Percentiles rank a stretch among this genome's conserved stretches.
Evolutionary conservation across 2,797 vertebrate genomes (phyloP).

Genomic region (Eulemur mongoz): DNA sequence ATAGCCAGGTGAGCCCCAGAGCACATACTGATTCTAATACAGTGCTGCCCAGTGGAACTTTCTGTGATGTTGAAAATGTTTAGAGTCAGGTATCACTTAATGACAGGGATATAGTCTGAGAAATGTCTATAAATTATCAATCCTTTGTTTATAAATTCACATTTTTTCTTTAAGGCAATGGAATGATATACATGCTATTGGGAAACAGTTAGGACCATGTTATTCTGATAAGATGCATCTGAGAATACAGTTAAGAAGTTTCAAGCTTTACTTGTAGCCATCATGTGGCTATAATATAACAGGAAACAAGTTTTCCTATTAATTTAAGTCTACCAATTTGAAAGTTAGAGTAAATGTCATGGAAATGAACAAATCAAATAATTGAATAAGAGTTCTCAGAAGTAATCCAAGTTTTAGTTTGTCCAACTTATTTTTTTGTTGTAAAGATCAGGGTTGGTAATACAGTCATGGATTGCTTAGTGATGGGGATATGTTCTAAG

Average conservation of each 20-base stretch:
- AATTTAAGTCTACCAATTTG: background rate
- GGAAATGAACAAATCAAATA: slow-evolving; percentile 17
- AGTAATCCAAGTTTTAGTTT: background rate
- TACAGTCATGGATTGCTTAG: background rate
- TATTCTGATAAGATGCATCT: background rate
- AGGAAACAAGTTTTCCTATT: background rate
- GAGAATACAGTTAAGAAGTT: background rate
- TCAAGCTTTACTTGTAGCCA: background rate
- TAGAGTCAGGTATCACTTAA: background rate
- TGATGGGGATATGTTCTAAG: background rate
- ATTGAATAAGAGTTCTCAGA: background rate
- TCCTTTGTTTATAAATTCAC: background rate
- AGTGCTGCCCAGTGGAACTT: too few relatives aligned
- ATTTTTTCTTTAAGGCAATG: background rate
- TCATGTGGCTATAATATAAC: background rate
- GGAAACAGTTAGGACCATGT: background rate
- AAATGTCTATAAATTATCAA: background rate
- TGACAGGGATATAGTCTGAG: background rate
- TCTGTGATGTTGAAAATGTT: background rate
- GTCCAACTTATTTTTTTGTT: background rate
- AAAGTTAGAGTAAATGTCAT: background rate
- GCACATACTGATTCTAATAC: background rate
- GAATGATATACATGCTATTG: background rate
- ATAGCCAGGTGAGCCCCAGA: background rate
- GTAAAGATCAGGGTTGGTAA: background rate